A percentile compares a stretch with the other conserved stretches of the same genome.
Evolutionary conservation across 2,797 vertebrate genomes (phyloP).

Genomic region (Antennarius maculatus): DNA sequence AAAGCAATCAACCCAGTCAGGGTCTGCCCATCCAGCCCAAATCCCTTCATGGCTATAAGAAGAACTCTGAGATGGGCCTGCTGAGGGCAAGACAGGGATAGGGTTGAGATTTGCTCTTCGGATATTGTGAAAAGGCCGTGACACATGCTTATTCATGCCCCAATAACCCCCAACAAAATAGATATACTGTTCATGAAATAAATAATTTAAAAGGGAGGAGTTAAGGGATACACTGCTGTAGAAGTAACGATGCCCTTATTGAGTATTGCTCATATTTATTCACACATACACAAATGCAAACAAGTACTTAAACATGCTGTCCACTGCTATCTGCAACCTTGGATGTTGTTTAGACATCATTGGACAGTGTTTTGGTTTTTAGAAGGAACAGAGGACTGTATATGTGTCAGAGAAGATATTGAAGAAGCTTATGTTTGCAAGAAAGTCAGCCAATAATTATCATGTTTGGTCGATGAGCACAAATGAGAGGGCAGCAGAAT

Average conservation of each 20-base stretch:
- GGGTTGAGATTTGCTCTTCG: slow-evolving; percentile 80
- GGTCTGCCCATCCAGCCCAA: slow-evolving; percentile 83
- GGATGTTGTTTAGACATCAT: slow-evolving; percentile 50
- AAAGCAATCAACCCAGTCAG: slow-evolving; percentile 83
- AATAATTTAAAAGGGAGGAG: slow-evolving; percentile 63
- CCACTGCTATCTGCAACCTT: slow-evolving; percentile 36
- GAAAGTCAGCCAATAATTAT: slow-evolving; percentile 16
- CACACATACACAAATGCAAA: slow-evolving; percentile 40
- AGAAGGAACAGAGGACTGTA: slow-evolving; percentile 14
- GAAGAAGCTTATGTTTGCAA: slow-evolving; percentile 5
- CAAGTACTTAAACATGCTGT: slow-evolving; percentile 30
- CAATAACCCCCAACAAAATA: slow-evolving; percentile 77
- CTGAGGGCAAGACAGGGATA: slow-evolving; percentile 77
- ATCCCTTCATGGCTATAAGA: slow-evolving; percentile 86
- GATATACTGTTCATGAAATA: slow-evolving; percentile 72
- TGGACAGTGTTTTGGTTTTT: slow-evolving; percentile 51
- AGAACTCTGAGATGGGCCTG: slow-evolving; percentile 78
- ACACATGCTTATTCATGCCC: slow-evolving; percentile 84
- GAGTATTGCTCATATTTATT: slow-evolving; percentile 51
- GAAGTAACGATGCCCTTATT: slow-evolving; percentile 53
- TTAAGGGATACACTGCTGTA: slow-evolving; percentile 54
- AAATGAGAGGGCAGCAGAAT: slow-evolving; percentile 13
- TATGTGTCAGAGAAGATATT: slow-evolving; percentile 23
- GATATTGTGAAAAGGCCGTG: slow-evolving; percentile 83
- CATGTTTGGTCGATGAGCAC: not conserved